phyloP scores from a whole-genome alignment of 2,888 invertebrate genomes.

The Spisula solida region DNA sequence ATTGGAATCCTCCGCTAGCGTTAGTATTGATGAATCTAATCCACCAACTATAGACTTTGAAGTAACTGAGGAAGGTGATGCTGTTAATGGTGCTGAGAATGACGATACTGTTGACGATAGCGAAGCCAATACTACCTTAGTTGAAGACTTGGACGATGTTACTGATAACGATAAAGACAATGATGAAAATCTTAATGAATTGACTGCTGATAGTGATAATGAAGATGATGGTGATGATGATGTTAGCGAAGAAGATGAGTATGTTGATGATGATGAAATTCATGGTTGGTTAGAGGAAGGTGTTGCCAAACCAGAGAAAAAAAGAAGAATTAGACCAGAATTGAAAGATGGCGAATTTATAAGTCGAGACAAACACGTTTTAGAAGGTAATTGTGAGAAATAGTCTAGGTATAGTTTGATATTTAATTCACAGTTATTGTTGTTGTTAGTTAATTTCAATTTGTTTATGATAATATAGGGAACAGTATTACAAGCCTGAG shows the following conservation, averaged over 20 bases:
- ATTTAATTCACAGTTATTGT: too few species aligned
- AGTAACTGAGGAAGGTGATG: not conserved
- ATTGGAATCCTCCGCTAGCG: not conserved
- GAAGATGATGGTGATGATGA: constrained; percentile 71
- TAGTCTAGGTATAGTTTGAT: not conserved
- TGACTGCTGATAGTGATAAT: constrained; percentile 28
- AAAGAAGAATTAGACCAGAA: constrained; percentile 30
- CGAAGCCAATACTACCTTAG: not conserved
- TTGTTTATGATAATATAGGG: not conserved
- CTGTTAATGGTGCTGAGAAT: not conserved
- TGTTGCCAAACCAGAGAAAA: constrained; percentile 67
- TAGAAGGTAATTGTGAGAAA: constrained; percentile 75
- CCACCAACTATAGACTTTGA: not conserved
- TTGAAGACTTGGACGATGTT: constrained; percentile 27
- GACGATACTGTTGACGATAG: constrained; percentile 61
- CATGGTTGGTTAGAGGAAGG: constrained; percentile 83
- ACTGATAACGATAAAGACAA: constrained; percentile 32
- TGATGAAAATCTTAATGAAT: constrained; percentile 30
- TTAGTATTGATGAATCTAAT: not conserved
- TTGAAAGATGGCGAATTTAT: constrained; percentile 73
- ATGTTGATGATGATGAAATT: constrained; percentile 80
- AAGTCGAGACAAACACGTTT: constrained; percentile 78
- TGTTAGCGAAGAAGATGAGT: constrained; percentile 68
- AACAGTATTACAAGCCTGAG: not conserved
- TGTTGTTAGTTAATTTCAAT: too few species aligned